phyloP scores from a whole-genome alignment of 1,140 invertebrate species.

The Monochamus saltuarius region DNA sequence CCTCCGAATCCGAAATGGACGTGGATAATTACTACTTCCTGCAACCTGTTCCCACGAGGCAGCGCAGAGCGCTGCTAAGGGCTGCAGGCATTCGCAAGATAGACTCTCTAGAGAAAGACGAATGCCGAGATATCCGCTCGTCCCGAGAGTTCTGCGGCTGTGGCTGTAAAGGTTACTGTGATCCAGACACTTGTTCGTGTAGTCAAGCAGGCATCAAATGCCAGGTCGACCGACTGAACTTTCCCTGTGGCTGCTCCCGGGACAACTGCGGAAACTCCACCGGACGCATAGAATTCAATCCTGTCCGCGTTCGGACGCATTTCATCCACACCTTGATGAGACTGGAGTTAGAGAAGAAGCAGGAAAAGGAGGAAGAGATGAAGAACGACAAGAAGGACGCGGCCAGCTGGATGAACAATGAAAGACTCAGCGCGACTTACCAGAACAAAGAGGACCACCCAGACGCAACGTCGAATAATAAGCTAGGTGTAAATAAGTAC shows the following conservation, averaged over 20 bases:
- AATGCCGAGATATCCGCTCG: conserved; percentile 87
- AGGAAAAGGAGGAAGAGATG: conserved; percentile 49
- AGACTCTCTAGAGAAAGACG: conserved; percentile 90
- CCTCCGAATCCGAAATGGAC: conserved; percentile 82
- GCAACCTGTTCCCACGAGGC: conserved; percentile 89
- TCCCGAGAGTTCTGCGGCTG: conserved; percentile 95
- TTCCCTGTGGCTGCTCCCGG: conserved; percentile 93
- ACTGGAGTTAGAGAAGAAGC: conserved; percentile 85
- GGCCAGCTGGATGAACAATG: conserved; percentile 50
- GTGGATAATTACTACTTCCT: conserved; percentile 91
- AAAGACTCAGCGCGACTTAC: conserved; percentile 33
- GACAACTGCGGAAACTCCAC: conserved; percentile 92
- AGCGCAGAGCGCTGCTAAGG: conserved; percentile 81
- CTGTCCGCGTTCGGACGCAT: conserved; percentile 92
- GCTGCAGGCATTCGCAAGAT: conserved; percentile 92
- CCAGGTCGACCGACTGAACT: conserved; percentile 86
- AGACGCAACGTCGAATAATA: conserved; percentile 12
- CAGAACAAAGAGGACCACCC: conserved; percentile 30
- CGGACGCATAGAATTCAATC: conserved; percentile 95
- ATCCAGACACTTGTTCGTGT: conserved; percentile 93
- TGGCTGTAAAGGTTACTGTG: conserved; percentile 90
- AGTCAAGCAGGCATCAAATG: conserved; percentile 92
- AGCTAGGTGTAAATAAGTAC: conserved; percentile 32
- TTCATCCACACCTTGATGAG: conserved; percentile 97
- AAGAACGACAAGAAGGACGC: conserved; percentile 48